Conservation (phyloP, 2,888 invertebrate species). For the Unio delphinus region DNA sequence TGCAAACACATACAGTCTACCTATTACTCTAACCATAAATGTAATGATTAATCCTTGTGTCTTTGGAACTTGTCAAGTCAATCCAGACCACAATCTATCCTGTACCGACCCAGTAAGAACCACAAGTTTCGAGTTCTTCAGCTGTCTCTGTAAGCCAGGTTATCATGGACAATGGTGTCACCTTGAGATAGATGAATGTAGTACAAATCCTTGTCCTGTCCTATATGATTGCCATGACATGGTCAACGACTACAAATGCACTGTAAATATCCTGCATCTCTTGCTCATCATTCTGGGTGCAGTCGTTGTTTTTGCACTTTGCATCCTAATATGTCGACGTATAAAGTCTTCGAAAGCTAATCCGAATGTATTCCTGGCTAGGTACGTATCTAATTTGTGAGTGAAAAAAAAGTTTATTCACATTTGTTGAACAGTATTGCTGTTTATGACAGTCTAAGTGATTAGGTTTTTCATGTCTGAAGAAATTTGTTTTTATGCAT, state of each 20-base stretch:
- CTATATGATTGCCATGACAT: slow-evolving; percentile 39
- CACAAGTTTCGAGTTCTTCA: slow-evolving; percentile 22
- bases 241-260: slow-evolving; percentile 31
- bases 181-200: slow-evolving; percentile 37
- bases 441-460: too few relatives aligned
- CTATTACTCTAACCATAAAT: slow-evolving; percentile 7
- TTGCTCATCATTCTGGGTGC: slow-evolving; percentile 27
- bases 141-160: slow-evolving; percentile 33
- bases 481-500: too few relatives aligned
- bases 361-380: not conserved
- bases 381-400: too few relatives aligned
- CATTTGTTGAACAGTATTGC: too few relatives aligned
- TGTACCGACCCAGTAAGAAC: slow-evolving; percentile 30
- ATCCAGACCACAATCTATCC: not conserved
- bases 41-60: slow-evolving; percentile 26
- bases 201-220: slow-evolving; percentile 24
- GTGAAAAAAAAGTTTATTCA: too few relatives aligned
- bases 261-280: slow-evolving; percentile 35
- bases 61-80: slow-evolving; percentile 29
- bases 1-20: slow-evolving; percentile 8
- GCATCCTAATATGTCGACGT: too few relatives aligned
- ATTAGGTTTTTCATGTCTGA: too few relatives aligned
- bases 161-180: slow-evolving; percentile 39
- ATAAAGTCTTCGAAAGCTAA: not conserved
- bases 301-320: slow-evolving; percentile 3